Percentiles rank a stretch among this genome's conserved stretches.
These are phyloP conservation scores for Albula glossodonta DNA, from an alignment of 2,113 vertebrate genomes.

Conservation along the genomic window DNA sequence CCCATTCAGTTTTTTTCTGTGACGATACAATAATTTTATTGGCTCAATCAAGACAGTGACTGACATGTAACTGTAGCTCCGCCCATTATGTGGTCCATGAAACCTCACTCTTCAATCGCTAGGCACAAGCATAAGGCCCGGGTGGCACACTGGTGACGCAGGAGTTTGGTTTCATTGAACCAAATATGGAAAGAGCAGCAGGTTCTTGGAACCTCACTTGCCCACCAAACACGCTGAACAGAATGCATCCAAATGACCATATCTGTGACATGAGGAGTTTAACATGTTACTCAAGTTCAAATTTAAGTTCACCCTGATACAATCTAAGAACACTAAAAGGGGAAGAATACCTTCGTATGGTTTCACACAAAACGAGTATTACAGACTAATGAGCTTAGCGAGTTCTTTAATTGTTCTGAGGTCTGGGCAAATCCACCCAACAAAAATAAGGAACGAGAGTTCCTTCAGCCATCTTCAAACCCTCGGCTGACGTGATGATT, in stretches of 20 bases:
- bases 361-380: conserved; percentile 28
- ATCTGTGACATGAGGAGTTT: neutral
- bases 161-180: no score
- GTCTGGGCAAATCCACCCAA: conserved; percentile 45
- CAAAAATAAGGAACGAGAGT: conserved; percentile 42
- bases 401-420: conserved; percentile 49
- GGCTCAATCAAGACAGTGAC: no score
- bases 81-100: no score
- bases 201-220: no score
- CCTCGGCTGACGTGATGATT: conserved; percentile 65
- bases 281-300: neutral
- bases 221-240: neutral
- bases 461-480: conserved; percentile 22
- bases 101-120: no score
- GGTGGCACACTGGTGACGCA: no score
- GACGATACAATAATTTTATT: no score
- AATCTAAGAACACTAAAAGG: neutral
- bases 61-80: no score
- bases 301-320: neutral
- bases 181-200: no score
- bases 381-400: conserved; percentile 43
- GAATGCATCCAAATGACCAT: neutral
- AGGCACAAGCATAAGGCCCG: no score
- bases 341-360: neutral
- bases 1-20: no score